Conservation (phyloP, 2,888 invertebrate genomes). For the Volucella inflata region DNA sequence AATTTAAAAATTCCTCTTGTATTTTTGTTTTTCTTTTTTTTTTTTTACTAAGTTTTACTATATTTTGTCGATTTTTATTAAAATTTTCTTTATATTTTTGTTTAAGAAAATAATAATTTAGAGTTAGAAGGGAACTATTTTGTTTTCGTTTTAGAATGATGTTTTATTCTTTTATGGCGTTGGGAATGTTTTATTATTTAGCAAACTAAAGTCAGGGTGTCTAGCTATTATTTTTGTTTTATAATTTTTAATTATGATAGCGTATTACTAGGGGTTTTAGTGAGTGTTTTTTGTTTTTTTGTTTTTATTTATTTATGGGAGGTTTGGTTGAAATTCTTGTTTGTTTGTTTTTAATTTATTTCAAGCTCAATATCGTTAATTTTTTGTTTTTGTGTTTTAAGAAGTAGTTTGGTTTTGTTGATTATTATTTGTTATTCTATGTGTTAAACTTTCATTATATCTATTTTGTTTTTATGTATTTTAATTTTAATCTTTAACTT, state of each 20-base stretch:
- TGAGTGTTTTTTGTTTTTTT: conserved; percentile 25
- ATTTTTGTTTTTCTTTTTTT: conserved; percentile 41
- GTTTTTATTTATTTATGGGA: conserved; percentile 30
- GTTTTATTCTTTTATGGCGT: conserved; percentile 26
- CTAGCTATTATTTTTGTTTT: conserved; percentile 50
- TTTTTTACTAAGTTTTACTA: conserved; percentile 21
- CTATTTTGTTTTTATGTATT: conserved; percentile 2
- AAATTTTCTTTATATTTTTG: conserved; percentile 46
- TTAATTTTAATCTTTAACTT: conserved; percentile 25
- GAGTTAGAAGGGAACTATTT: conserved; percentile 31
- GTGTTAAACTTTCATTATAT: conserved; percentile 2
- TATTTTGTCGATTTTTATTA: conserved; percentile 70
- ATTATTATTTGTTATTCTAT: conserved; percentile 34
- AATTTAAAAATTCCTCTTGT: conserved; percentile 74
- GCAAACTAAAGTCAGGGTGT: conserved; percentile 53
- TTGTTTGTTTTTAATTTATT: conserved; percentile 37
- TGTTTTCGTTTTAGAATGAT: conserved; percentile 18
- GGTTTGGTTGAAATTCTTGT: conserved; percentile 43
- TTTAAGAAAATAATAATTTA: conserved; percentile 55
- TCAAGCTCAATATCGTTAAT: conserved; percentile 69
- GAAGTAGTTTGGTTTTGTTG: conserved; percentile 57
- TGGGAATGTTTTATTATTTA: conserved; percentile 64
- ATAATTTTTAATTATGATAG: conserved; percentile 27
- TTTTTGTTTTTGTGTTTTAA: conserved; percentile 18
- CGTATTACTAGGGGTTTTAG: conserved; percentile 18